Evolutionary conservation across 35 echinoderm and acorn worm genomes (phyloP).

Genomic region (Acanthaster planci): DNA sequence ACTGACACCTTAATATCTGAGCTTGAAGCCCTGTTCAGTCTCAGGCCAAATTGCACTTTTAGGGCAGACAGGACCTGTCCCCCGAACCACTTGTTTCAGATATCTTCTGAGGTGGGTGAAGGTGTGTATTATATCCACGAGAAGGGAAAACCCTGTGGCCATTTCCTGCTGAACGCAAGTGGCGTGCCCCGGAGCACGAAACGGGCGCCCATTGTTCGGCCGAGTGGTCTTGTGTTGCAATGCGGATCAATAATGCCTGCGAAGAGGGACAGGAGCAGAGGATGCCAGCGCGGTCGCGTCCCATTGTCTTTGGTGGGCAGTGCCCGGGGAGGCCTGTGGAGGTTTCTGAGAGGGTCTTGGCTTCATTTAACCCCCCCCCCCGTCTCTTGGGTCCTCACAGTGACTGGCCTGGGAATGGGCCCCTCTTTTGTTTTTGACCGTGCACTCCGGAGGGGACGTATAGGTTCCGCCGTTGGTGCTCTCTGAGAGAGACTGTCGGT

Average conservation of each 20-base stretch:
- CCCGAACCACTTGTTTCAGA: background rate
- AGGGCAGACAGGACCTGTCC: constrained; percentile 11
- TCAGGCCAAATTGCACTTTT: no score
- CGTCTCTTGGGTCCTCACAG: background rate
- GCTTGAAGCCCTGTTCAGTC: no score
- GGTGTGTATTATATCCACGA: no score
- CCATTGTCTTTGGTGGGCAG: constrained; percentile 5
- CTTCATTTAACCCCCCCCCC: no score
- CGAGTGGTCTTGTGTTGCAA: background rate
- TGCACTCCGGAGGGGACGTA: background rate
- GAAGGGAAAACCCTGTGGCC: background rate
- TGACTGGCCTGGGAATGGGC: background rate
- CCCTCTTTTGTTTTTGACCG: background rate
- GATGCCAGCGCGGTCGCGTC: background rate
- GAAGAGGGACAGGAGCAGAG: background rate
- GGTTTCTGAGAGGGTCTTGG: background rate
- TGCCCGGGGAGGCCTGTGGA: background rate
- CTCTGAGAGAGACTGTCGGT: background rate
- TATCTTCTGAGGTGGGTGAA: background rate
- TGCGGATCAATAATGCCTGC: background rate
- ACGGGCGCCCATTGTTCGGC: constrained; percentile 19
- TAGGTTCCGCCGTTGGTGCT: background rate
- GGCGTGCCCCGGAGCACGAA: constrained; percentile 2
- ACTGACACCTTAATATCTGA: no score
- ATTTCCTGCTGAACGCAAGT: constrained; percentile 10